Base-by-base conservation (phyloP, 2,888 invertebrate species). In the Melanargia galathea region DNA sequence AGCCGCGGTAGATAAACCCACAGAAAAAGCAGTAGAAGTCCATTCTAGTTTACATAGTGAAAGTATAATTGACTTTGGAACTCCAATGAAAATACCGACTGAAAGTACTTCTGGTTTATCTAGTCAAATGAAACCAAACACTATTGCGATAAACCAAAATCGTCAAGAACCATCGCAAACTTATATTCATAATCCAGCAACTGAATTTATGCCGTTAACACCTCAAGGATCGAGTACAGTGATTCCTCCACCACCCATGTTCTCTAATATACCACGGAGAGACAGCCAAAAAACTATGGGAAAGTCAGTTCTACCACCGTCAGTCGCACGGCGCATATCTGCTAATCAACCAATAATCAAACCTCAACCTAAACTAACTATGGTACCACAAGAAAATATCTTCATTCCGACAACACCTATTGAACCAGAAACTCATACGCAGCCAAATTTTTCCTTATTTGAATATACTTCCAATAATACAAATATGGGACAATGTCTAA, bases 241-340 rank as follows among this genome's bases (percentile, higher is more conserved):
- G 0, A 86, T 90, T 60, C 87, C 90, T 7, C 90, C 90, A 2
- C 91, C 90, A 1, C 87, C 88, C 0, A 88, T 87, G 87, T 90
- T 89, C 68, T 84, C 87, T 1, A 82, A 84, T 58, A 48, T 78
- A 33, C 68, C 72, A 26, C 76, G 72, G 62, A 76, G 65, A 43
- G 82, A 81, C 5, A 75, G 70, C 55, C 78, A 78, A 59, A 45
- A 64, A 4, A 63, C 73, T n/a, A 69, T 75, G n/a, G 80, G 73
- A 18, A 87, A 82, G 66, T 67, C 85, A 0, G 73, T 90, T 1
- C 69, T 91, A 67, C 90, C 91, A 6, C 90, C 90, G 0, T 90
- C 91, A 0, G 84, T 90, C 0, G 90, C 90, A 20, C 83, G 90
- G 56, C 80, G 87, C 16, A 82, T 90, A 64, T 75, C 82, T 0